phyloP scores from a whole-genome alignment of 1,140 invertebrate species.

The Drosophila repletoides region DNA sequence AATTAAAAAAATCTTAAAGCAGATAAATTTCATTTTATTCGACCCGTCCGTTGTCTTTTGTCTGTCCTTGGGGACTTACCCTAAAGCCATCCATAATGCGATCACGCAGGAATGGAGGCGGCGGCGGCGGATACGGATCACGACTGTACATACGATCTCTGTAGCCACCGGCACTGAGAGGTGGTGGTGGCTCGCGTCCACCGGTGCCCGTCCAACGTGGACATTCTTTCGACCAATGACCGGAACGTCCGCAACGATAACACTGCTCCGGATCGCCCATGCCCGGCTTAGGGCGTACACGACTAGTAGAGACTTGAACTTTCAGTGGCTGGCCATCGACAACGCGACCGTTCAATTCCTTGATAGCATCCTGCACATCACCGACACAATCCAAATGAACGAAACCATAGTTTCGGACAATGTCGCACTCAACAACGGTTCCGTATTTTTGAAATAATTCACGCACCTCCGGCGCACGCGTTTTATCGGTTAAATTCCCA shows the following conservation, averaged over 20 bases:
- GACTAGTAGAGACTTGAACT: conserved; percentile 94
- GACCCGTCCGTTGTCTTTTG: conserved; percentile 61
- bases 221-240: conserved; percentile 97
- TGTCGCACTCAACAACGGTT: conserved; percentile 94
- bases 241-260: conserved; percentile 95
- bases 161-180: conserved; percentile 83
- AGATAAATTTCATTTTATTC: conserved; percentile 20
- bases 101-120: conserved; percentile 92
- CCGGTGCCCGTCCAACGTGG: conserved; percentile 87
- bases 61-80: conserved; percentile 84
- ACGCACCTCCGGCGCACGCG: conserved; percentile 92
- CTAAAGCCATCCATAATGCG: conserved; percentile 93
- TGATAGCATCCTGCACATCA: conserved; percentile 92
- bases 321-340: conserved; percentile 94
- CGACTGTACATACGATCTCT: conserved; percentile 92
- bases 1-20: too few relatives aligned
- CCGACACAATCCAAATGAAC: conserved; percentile 93
- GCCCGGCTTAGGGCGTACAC: conserved; percentile 94
- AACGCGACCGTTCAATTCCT: conserved; percentile 92
- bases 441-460: conserved; percentile 94
- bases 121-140: conserved; percentile 91
- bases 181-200: conserved; percentile 72
- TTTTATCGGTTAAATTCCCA: conserved; percentile 94
- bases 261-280: conserved; percentile 98
- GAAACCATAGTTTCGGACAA: conserved; percentile 95